phyloP scores from a whole-genome alignment of 1,140 invertebrate species.

The Caenorhabditis tropicalis region DNA sequence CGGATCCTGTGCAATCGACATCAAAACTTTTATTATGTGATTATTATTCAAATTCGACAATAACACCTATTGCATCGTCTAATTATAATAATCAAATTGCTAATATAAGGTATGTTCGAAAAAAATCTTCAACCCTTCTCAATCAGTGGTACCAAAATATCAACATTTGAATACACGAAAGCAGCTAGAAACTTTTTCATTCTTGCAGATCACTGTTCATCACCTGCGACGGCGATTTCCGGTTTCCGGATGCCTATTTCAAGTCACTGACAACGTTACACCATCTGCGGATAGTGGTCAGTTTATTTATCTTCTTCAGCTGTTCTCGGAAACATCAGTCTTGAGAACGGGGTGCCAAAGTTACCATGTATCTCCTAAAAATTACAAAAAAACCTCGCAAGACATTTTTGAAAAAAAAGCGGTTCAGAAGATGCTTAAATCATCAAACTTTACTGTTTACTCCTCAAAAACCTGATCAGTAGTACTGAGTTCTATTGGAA shows the following conservation, averaged over 20 bases:
- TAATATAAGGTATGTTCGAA: slow-evolving; percentile 26
- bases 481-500: too few relatives aligned
- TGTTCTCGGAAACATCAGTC: not conserved
- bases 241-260: slow-evolving; percentile 21
- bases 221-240: not conserved
- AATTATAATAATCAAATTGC: slow-evolving; percentile 33
- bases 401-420: not conserved
- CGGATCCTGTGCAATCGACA: slow-evolving; percentile 16
- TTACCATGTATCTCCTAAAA: too few relatives aligned
- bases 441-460: too few relatives aligned
- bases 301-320: not conserved
- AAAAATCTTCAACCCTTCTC: too few relatives aligned
- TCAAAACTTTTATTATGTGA: slow-evolving; percentile 23
- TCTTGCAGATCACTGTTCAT: slow-evolving; percentile 31
- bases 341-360: too few relatives aligned
- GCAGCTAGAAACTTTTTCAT: not conserved
- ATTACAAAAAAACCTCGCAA: too few relatives aligned
- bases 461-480: too few relatives aligned
- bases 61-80: not conserved
- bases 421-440: not conserved
- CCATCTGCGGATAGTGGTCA: slow-evolving; percentile 29
- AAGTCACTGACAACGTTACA: slow-evolving; percentile 30
- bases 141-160: too few relatives aligned
- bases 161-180: too few relatives aligned
- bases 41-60: not conserved